Conservation (phyloP, 2,888 invertebrate species). For the Cataglyphis cursor region DNA sequence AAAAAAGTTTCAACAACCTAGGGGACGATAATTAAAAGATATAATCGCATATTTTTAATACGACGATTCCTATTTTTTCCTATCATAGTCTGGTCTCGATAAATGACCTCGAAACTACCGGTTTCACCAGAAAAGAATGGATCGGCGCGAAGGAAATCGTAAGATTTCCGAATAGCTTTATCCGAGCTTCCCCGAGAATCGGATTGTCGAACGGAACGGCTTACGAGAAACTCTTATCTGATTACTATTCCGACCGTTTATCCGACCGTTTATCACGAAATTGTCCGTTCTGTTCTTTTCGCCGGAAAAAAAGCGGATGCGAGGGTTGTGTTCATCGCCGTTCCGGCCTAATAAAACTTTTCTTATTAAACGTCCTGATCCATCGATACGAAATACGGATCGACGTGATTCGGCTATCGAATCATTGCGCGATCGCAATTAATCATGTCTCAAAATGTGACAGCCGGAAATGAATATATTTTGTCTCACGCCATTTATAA, state of each 20-base stretch:
- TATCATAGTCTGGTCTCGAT: conserved; percentile 26
- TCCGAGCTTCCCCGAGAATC: conserved; percentile 33
- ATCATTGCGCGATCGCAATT: conserved; percentile 23
- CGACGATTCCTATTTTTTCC: background rate
- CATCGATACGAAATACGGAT: background rate
- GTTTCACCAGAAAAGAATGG: conserved; percentile 38
- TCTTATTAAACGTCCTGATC: conserved; percentile 10
- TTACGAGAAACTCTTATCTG: conserved; percentile 57
- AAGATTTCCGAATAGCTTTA: conserved; percentile 67
- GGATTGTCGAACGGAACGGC: conserved; percentile 35
- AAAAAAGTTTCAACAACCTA: conserved; percentile 11
- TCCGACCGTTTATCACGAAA: conserved; percentile 22
- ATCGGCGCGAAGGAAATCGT: conserved; percentile 60
- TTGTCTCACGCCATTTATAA: conserved; percentile 12
- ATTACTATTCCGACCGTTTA: conserved; percentile 64
- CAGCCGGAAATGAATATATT: conserved; percentile 27
- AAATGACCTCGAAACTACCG: conserved; percentile 16
- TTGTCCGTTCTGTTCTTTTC: conserved; percentile 27
- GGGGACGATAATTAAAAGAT: conserved; percentile 30
- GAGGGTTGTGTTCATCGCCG: background rate
- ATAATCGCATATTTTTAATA: conserved; percentile 51
- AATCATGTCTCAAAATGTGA: conserved; percentile 34
- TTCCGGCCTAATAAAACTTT: conserved; percentile 21
- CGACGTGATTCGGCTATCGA: background rate
- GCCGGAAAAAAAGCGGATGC: background rate